These are phyloP conservation scores for Aspidoscelis tigris DNA, from an alignment of 2,113 vertebrate species.

Conservation along the genomic window DNA sequence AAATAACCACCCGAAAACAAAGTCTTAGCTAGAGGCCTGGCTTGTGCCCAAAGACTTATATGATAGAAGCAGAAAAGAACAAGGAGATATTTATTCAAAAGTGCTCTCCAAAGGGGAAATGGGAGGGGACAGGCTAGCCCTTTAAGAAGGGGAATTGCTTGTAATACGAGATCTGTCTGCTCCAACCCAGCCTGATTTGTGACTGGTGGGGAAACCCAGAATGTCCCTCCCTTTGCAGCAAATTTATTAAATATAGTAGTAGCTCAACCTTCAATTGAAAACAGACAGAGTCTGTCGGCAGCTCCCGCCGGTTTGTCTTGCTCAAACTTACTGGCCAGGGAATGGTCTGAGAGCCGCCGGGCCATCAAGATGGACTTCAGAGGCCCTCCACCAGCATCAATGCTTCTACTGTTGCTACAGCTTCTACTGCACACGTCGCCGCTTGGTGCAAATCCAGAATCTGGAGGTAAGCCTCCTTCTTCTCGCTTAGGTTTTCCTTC, in stretches of 20 bases:
- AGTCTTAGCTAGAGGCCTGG: neutral
- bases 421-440: neutral
- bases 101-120: conserved; percentile 52
- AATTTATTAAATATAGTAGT: conserved; percentile 74
- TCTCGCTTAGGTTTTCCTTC: neutral
- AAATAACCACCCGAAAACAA: neutral
- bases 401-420: conserved; percentile 33
- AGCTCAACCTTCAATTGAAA: conserved; percentile 34
- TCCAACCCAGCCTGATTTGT: conserved; percentile 44
- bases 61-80: neutral
- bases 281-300: conserved; percentile 29
- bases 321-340: neutral
- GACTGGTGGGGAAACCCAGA: conserved; percentile 62
- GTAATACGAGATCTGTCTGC: conserved; percentile 63
- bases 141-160: conserved; percentile 64
- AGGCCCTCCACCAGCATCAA: neutral
- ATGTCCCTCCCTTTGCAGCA: conserved; percentile 64
- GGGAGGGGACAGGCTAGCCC: conserved; percentile 53
- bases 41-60: conserved; percentile 13
- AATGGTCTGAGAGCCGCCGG: neutral
- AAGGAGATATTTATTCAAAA: conserved; percentile 20
- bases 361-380: conserved; percentile 48
- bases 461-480: conserved; percentile 59
- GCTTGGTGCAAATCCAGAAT: neutral
- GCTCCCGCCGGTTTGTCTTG: neutral